phyloP scores from a whole-genome alignment of 2,888 invertebrate genomes.

The Hirtodrosophila duncani region DNA sequence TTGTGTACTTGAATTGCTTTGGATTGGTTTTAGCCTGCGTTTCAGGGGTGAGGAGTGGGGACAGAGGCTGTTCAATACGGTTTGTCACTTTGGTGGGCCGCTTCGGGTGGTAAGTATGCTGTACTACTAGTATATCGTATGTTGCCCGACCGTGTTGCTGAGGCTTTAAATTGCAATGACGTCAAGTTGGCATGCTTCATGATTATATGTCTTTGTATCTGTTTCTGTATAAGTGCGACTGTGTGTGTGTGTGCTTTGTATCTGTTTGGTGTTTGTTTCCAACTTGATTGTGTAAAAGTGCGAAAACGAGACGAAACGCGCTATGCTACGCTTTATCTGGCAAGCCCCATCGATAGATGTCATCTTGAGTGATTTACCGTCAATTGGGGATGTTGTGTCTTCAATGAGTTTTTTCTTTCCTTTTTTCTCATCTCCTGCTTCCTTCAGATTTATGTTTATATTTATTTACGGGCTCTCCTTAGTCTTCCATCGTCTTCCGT shows the following conservation, averaged over 20 bases:
- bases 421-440: neutral
- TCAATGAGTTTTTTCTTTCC: slow-evolving; percentile 49
- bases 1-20: slow-evolving; percentile 1
- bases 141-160: slow-evolving; percentile 14
- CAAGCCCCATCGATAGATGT: slow-evolving; percentile 74
- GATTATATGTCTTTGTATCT: slow-evolving; percentile 45
- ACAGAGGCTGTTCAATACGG: no score
- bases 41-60: neutral
- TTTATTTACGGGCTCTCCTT: slow-evolving; percentile 56
- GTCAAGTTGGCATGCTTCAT: slow-evolving; percentile 68
- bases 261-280: slow-evolving; percentile 26
- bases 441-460: slow-evolving; percentile 67
- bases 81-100: slow-evolving; percentile 43
- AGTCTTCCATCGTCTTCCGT: neutral
- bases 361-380: slow-evolving; percentile 77
- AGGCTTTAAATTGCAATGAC: slow-evolving; percentile 70
- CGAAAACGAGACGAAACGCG: slow-evolving; percentile 73
- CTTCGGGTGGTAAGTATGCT: slow-evolving; percentile 13
- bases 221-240: slow-evolving; percentile 13
- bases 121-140: slow-evolving; percentile 36
- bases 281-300: slow-evolving; percentile 70
- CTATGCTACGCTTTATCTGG: slow-evolving; percentile 73
- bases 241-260: slow-evolving; percentile 14
- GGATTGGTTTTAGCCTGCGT: neutral
- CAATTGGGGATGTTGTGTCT: slow-evolving; percentile 74